Evolutionary conservation across 2,888 invertebrate species (phyloP), one percentile per base, ranked within the genome.

Genomic region (Habrosyne pyritoides): DNA sequence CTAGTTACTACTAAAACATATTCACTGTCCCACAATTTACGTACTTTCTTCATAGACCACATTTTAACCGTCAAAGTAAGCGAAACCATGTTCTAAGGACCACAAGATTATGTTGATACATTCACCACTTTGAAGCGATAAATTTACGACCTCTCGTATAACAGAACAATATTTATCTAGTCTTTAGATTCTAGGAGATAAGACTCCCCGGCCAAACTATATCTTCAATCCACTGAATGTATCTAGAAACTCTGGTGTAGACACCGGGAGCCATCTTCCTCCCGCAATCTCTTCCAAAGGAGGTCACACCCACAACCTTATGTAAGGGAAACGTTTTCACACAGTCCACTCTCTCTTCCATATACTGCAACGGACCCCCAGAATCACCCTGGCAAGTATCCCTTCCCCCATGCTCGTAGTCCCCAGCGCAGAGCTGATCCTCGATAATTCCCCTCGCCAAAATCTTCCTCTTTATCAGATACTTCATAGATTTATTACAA

Each of bases 241-340:
- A 93, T 30, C 73, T 81, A 0, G 87, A 89, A 21, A 93, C 93
- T 48, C 86, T 83, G 0, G 91, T 93, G 59, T 93, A 93, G 0
- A 93, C 91, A 5, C 93, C 93, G 0, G 93, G 93, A 0, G 93
- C 86, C 81, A 87, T 89, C 56, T 84, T 87, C 49, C 91, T 84
- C 0, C 93, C 93, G 63, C 93, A 93, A 62, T 93, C 90, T 47
- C 92, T 82, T 0, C 93, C 93, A 71, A 93, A 93, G 0, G 93
- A 93, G 0, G 93, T 93, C 33, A 93, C 86, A 0, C 93, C 93
- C 0, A 93, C 82, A 8, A 93, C 76, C 47, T 77, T 87, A 54
- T 91, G 90, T 2, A 93, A 65, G 10, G 92, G 92, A 66, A 91
- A 93, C 1, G 69, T 79, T 1, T 74, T 73, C 0, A 80, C 50